These are phyloP conservation scores for Sinodicranocentrus sp. DNA, from an alignment of 2,888 invertebrate genomes.

Conservation along the genomic window DNA sequence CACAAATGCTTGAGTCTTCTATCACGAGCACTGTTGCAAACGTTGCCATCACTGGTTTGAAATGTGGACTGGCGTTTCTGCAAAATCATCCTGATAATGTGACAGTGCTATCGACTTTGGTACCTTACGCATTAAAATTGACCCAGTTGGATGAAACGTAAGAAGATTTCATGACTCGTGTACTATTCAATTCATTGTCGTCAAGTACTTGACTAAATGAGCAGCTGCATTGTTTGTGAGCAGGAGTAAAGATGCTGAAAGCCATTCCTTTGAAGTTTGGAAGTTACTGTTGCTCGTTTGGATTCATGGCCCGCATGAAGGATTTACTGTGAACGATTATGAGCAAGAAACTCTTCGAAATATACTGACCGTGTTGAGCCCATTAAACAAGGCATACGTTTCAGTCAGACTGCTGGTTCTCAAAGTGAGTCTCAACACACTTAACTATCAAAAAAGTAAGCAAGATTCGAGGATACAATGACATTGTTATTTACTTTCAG, in stretches of 20 bases:
- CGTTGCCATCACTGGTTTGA: conserved; percentile 69
- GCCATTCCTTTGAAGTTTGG: conserved; percentile 72
- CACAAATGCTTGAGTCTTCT: conserved; percentile 70
- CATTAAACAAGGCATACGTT: conserved; percentile 74
- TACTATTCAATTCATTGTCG: no score
- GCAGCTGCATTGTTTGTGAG: no score
- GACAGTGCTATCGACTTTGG: conserved; percentile 67
- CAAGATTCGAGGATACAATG: no score
- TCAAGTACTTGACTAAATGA: no score
- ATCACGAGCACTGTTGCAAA: conserved; percentile 68
- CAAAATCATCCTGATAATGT: conserved; percentile 71
- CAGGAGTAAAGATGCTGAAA: conserved; percentile 73
- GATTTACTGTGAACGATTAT: conserved; percentile 68
- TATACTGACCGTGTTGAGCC: conserved; percentile 75
- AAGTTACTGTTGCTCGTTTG: conserved; percentile 73
- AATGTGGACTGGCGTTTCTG: conserved; percentile 71
- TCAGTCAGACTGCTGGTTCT: conserved; percentile 74
- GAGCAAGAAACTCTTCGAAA: conserved; percentile 75
- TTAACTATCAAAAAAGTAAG: no score
- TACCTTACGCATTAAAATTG: conserved; percentile 70
- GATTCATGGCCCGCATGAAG: conserved; percentile 73
- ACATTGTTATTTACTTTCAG: no score
- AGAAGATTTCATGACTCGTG: no score
- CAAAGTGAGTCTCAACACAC: conserved; percentile 71
- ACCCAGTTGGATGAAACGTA: conserved; percentile 75